Base-by-base conservation (phyloP, 1,140 invertebrate species). In the Antheraea pernyi region DNA sequence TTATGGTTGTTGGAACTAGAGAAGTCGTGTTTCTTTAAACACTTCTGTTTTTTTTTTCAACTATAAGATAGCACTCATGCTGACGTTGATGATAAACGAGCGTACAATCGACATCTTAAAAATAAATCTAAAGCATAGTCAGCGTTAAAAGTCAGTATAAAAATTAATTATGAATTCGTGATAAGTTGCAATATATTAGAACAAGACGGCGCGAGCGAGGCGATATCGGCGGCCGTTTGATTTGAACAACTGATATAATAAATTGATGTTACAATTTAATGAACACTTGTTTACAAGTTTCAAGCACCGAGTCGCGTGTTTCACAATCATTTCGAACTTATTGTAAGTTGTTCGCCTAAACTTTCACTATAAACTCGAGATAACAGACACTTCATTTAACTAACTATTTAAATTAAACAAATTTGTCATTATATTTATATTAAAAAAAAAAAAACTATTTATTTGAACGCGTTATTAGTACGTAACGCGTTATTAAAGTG, bases 271-370 rank as follows among this genome's bases (percentile, higher is more conserved):
- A 53, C 46, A 53, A 11, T 53, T 16, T 53, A 53, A 53, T 16
- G 46, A 53, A 53, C 46, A 53, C 46, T 53, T 53, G 46, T 53
- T 53, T 53, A 53, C 46, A 53, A 53, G 46, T 53, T 53, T 53
- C 46, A 53, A 53, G 46, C 13, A 53, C 13, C 46, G 6, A 16
- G 46, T 53, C 46, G 46, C 46, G 46, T 53, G 46, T 53, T 53
- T 13, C 46, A 13, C 9, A 53, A 53, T 53, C 46, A 16, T 53
- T 53, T 2, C 16, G 11, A 16, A 53, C 46, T 53, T 53, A 13
- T 53, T 53, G 9, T 6, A n/a, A 13, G 9, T 53, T 13, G 9
- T 53, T 5, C 5, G 46, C 5, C 16, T 13, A 53, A 13, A 53
- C 7, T 53, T 53, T 53, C 16, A 53, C 46, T 6, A 53, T 53